These are phyloP conservation scores for Amphiprion ocellaris DNA, from an alignment of 2,113 vertebrate species.

Conservation along the genomic window DNA sequence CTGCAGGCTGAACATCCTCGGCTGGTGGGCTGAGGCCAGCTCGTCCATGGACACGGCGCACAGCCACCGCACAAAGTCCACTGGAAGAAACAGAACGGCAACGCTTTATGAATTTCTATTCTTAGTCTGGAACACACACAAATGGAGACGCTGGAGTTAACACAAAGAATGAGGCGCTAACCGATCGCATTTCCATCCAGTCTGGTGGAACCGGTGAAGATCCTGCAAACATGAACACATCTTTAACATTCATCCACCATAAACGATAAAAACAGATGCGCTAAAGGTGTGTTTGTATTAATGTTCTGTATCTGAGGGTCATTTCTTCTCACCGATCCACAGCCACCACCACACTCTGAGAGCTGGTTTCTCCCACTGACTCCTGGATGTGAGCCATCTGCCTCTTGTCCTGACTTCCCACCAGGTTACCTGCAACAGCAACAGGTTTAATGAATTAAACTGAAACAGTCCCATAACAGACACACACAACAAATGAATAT, in stretches of 20 bases:
- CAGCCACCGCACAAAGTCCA: conserved; percentile 98
- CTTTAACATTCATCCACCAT: not conserved
- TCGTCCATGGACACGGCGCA: conserved; percentile 99
- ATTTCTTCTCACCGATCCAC: conserved; percentile 90
- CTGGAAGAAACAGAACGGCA: conserved; percentile 73
- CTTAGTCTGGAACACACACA: no score
- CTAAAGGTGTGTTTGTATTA: no score
- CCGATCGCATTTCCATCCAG: conserved; percentile 97
- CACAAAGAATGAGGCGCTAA: conserved; percentile 70
- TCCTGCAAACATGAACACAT: conserved; percentile 82
- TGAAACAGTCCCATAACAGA: not conserved
- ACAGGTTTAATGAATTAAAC: conserved; percentile 30
- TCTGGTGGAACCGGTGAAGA: conserved; percentile 97
- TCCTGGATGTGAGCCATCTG: conserved; percentile 98
- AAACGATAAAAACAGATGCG: not conserved
- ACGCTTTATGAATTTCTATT: not conserved
- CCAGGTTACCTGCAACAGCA: conserved; percentile 89
- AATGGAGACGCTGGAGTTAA: not conserved
- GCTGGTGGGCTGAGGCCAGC: conserved; percentile 94
- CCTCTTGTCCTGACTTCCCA: conserved; percentile 92
- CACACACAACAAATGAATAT: not conserved
- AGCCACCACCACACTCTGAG: conserved; percentile 97
- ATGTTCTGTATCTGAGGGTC: not conserved
- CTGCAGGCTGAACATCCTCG: conserved; percentile 98
- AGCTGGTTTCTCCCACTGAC: conserved; percentile 97